phyloP scores from a whole-genome alignment of 2,113 vertebrate species.

The Megatriorchis doriae region DNA sequence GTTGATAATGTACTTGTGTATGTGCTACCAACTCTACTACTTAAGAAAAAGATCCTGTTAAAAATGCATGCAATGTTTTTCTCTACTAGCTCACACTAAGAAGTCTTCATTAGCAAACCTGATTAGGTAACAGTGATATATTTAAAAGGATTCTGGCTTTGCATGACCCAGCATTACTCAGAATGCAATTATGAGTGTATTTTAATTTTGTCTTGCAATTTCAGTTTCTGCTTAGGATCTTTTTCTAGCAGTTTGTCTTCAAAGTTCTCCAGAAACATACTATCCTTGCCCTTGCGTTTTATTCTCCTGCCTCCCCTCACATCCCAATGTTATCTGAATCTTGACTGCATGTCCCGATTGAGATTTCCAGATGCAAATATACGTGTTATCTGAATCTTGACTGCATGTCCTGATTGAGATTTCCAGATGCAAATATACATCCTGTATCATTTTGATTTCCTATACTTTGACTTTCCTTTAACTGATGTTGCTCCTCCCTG shows the following conservation, averaged over 20 bases:
- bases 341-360: accelerated
- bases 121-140: neutral
- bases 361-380: neutral
- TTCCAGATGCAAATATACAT: accelerated
- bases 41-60: neutral
- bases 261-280: neutral
- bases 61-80: neutral
- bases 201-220: neutral
- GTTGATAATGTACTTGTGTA: neutral
- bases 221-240: neutral
- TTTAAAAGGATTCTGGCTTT: neutral
- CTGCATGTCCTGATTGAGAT: accelerated
- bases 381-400: neutral
- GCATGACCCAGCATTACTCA: neutral
- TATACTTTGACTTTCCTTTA: neutral
- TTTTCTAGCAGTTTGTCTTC: neutral
- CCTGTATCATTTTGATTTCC: neutral
- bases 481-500: neutral
- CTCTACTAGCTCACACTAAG: neutral
- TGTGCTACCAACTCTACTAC: neutral
- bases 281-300: neutral
- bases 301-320: neutral
- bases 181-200: neutral
- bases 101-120: neutral
- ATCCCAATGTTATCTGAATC: neutral